Evolutionary conservation across 2,797 vertebrate genomes (phyloP).

Genomic region (Syndactyla subalaris): DNA sequence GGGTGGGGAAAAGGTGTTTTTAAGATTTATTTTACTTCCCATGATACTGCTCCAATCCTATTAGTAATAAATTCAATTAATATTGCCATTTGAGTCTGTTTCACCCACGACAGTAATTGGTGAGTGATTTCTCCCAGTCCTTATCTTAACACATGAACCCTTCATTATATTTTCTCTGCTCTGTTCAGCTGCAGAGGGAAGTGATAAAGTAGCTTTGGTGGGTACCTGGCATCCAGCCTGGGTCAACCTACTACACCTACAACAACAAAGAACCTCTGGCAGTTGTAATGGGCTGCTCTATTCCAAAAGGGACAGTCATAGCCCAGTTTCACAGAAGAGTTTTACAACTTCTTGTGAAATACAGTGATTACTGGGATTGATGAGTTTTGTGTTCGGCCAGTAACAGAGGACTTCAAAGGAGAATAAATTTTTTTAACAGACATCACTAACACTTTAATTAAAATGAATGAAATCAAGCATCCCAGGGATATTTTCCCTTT

Average conservation of each 20-base stretch:
- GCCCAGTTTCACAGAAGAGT: not conserved
- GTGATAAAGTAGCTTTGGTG: not conserved
- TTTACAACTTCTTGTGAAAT: not conserved
- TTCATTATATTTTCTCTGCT: not conserved
- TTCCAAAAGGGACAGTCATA: not conserved
- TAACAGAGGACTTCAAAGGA: not conserved
- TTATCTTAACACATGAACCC: not conserved
- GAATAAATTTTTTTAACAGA: not conserved
- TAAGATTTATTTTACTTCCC: not conserved
- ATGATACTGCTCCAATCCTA: not conserved
- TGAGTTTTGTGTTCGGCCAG: not conserved
- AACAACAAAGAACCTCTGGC: not conserved
- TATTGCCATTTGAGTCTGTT: not conserved
- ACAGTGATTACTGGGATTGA: not conserved
- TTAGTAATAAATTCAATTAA: not conserved
- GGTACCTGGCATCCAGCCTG: not conserved
- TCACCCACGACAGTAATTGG: not conserved
- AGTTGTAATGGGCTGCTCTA: not conserved
- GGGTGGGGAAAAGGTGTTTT: not conserved
- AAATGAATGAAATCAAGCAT: not conserved
- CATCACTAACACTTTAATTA: not conserved
- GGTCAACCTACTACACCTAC: not conserved
- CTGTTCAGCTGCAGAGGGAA: not conserved
- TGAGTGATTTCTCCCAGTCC: not conserved
- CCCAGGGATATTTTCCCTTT: not conserved